phyloP scores from a whole-genome alignment of 2,888 invertebrate genomes.

The Nemoura dubitans region DNA sequence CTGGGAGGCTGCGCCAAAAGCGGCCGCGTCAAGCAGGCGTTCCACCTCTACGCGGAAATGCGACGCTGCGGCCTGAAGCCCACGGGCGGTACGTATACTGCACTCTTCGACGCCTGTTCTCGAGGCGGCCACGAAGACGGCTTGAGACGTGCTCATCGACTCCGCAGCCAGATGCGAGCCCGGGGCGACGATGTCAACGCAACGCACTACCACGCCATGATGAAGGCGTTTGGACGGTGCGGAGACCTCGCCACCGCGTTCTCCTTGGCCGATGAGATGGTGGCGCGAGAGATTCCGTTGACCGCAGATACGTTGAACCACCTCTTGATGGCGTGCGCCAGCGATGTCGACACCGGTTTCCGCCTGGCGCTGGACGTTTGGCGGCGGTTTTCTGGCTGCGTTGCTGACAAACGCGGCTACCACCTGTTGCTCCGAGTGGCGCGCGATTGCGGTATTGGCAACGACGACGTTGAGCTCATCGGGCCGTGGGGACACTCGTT shows the following conservation, averaged over 20 bases:
- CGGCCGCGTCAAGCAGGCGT: slow-evolving; percentile 88
- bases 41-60: slow-evolving; percentile 84
- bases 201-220: slow-evolving; percentile 86
- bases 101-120: slow-evolving; percentile 88
- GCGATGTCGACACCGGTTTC: slow-evolving; percentile 81
- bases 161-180: slow-evolving; percentile 75
- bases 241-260: slow-evolving; percentile 83
- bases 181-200: slow-evolving; percentile 75
- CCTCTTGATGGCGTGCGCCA: slow-evolving; percentile 84
- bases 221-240: slow-evolving; percentile 89
- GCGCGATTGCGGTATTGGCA: slow-evolving; percentile 83
- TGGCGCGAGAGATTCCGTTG: slow-evolving; percentile 68
- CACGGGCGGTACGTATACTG: slow-evolving; percentile 80
- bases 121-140: slow-evolving; percentile 78
- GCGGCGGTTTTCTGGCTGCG: slow-evolving; percentile 61
- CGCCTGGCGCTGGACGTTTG: slow-evolving; percentile 83
- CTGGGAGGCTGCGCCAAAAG: slow-evolving; percentile 83
- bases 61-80: slow-evolving; percentile 75
- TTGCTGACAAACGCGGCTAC: slow-evolving; percentile 74
- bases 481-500: slow-evolving; percentile 51
- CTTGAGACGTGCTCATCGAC: slow-evolving; percentile 70
- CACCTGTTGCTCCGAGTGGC: slow-evolving; percentile 83
- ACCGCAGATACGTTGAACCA: slow-evolving; percentile 78
- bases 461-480: slow-evolving; percentile 59
- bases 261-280: slow-evolving; percentile 85